These are phyloP conservation scores for Suncus etruscus DNA, from an alignment of 2,113 vertebrate species.

Conservation along the genomic window DNA sequence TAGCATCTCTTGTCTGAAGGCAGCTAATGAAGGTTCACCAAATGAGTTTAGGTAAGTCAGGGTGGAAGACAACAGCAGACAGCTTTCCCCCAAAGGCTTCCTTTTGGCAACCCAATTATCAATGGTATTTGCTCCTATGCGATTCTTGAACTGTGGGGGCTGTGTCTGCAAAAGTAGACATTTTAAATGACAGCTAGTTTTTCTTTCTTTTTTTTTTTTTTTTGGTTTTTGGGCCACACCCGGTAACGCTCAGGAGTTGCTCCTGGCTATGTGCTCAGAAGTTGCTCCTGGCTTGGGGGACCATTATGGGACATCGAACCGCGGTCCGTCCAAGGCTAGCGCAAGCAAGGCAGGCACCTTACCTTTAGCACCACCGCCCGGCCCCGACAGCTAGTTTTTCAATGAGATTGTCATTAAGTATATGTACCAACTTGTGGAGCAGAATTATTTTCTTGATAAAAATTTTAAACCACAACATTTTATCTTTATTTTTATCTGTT, in stretches of 20 bases:
- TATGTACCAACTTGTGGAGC: background rate
- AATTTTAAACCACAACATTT: background rate
- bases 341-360: too few relatives aligned
- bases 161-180: background rate
- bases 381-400: constrained; percentile 10
- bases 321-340: too few relatives aligned
- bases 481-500: too few relatives aligned
- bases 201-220: too few relatives aligned
- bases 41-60: constrained; percentile 88
- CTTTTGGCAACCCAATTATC: constrained; percentile 17
- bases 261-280: too few relatives aligned
- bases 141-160: background rate
- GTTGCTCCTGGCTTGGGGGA: too few relatives aligned
- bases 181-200: background rate
- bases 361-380: too few relatives aligned
- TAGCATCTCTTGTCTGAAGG: constrained; percentile 82
- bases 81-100: background rate
- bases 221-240: too few relatives aligned
- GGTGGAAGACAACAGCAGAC: background rate
- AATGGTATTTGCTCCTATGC: background rate
- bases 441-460: background rate
- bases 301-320: too few relatives aligned
- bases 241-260: too few relatives aligned
- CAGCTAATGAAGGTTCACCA: constrained; percentile 77
- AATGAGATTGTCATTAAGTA: background rate